Evolutionary conservation across 2,888 invertebrate genomes (phyloP).

Genomic region (Barypeithes pellucidus): DNA sequence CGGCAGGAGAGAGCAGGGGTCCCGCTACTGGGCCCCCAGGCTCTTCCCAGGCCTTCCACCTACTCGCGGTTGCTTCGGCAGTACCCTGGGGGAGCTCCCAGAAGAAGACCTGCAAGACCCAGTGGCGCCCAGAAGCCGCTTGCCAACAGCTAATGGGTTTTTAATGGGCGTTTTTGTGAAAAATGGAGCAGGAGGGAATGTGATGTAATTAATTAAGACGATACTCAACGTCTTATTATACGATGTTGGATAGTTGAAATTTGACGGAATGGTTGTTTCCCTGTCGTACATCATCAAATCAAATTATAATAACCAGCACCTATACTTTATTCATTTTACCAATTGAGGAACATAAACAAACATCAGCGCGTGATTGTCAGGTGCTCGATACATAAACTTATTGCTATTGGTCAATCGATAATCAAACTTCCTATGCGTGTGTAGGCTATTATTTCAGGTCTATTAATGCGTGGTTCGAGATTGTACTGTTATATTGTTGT

Average conservation of each 20-base stretch:
- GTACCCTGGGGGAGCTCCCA: constrained; percentile 53
- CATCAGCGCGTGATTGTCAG: too few species aligned
- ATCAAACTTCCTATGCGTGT: too few species aligned
- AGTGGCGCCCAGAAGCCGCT: constrained; percentile 50
- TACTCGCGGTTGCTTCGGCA: constrained; percentile 54
- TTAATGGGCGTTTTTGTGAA: constrained; percentile 32
- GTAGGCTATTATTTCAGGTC: too few species aligned
- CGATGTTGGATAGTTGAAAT: neutral
- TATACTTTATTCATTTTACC: too few species aligned
- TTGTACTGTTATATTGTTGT: too few species aligned
- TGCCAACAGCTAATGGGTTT: constrained; percentile 39
- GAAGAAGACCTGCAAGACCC: constrained; percentile 30
- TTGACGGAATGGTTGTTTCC: neutral
- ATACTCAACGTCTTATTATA: neutral
- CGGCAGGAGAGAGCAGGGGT: constrained; percentile 47
- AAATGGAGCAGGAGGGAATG: neutral
- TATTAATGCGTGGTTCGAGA: too few species aligned
- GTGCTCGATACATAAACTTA: too few species aligned
- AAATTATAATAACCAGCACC: too few species aligned
- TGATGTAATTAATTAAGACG: neutral
- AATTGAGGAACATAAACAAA: too few species aligned
- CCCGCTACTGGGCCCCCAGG: constrained; percentile 63
- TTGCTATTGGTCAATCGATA: too few species aligned
- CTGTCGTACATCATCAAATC: too few species aligned
- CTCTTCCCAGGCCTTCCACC: constrained; percentile 65